Evolutionary conservation across 2,113 vertebrate species (phyloP).

Genomic region (Rhea americana): DNA sequence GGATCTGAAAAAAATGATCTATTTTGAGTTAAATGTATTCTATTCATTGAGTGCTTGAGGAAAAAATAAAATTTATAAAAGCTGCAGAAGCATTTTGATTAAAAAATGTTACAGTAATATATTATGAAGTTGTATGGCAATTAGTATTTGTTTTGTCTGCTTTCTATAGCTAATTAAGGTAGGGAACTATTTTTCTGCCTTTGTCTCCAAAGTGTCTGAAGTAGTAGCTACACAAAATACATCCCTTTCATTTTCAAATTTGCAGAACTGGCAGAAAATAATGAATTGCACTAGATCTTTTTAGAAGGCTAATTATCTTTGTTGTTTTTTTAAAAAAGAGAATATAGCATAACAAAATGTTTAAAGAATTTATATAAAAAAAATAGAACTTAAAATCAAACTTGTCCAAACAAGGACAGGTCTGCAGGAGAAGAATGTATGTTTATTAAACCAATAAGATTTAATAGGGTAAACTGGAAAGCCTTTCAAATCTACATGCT

Average conservation of each 20-base stretch:
- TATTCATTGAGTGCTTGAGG: not conserved
- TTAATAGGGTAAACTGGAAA: not conserved
- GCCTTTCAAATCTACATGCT: not conserved
- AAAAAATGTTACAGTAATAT: not conserved
- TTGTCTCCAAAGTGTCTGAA: not conserved
- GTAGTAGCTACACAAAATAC: not conserved
- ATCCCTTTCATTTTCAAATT: not conserved
- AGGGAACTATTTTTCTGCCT: not conserved
- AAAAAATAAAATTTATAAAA: not conserved
- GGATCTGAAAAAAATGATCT: not conserved
- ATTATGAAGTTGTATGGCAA: not conserved
- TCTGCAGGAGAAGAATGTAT: no score
- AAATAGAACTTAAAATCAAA: not conserved
- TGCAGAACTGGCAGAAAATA: not conserved
- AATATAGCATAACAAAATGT: not conserved
- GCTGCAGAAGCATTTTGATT: not conserved
- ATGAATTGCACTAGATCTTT: not conserved
- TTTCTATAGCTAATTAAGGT: not conserved
- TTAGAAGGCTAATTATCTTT: not conserved
- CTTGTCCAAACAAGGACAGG: no score
- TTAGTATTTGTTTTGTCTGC: not conserved
- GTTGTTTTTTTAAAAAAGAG: not conserved
- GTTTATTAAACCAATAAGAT: not conserved
- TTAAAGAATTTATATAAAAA: not conserved
- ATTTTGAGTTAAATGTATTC: not conserved